Evolutionary conservation across 37 sponge, comb jelly and placozoan genomes (phyloP).

Genomic region (Spongilla lacustris): DNA sequence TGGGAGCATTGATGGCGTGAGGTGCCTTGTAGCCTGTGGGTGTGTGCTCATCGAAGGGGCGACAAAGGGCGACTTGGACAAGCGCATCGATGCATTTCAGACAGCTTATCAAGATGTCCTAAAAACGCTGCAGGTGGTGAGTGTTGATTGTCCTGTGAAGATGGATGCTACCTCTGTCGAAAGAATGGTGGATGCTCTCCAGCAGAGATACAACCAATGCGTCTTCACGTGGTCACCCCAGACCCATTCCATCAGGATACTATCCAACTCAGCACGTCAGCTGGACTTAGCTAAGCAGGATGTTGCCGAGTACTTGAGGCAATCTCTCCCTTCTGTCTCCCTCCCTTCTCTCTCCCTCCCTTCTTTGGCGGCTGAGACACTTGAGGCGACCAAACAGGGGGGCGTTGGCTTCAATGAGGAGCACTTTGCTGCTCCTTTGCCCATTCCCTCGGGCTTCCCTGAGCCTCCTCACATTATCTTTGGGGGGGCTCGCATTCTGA

Average conservation of each 20-base stretch:
- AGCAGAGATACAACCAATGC: conserved; percentile 9
- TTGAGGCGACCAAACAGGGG: not conserved
- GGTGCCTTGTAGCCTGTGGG: not conserved
- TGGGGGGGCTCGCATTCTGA: conserved; percentile 40
- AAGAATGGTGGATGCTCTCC: not conserved
- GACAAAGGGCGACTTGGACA: not conserved
- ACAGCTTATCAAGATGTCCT: conserved; percentile 1
- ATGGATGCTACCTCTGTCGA: not conserved
- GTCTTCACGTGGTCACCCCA: conserved; percentile 7
- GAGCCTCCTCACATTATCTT: not conserved
- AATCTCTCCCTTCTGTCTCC: too few relatives aligned
- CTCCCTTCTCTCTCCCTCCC: too few relatives aligned
- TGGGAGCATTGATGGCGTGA: conserved; percentile 3
- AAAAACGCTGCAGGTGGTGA: not conserved
- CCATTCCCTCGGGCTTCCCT: not conserved
- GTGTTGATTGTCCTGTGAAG: not conserved
- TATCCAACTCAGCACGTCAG: conserved; percentile 50
- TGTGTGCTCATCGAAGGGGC: not conserved
- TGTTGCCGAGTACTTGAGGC: not conserved
- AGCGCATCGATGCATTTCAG: conserved; percentile 9
- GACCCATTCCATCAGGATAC: not conserved
- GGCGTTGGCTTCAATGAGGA: not conserved
- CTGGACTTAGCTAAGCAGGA: conserved; percentile 41
- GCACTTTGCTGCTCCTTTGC: not conserved
- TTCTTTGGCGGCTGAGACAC: not conserved